These are phyloP conservation scores for Harmothoe impar DNA, from an alignment of 2,888 invertebrate species.

Conservation along the genomic window DNA sequence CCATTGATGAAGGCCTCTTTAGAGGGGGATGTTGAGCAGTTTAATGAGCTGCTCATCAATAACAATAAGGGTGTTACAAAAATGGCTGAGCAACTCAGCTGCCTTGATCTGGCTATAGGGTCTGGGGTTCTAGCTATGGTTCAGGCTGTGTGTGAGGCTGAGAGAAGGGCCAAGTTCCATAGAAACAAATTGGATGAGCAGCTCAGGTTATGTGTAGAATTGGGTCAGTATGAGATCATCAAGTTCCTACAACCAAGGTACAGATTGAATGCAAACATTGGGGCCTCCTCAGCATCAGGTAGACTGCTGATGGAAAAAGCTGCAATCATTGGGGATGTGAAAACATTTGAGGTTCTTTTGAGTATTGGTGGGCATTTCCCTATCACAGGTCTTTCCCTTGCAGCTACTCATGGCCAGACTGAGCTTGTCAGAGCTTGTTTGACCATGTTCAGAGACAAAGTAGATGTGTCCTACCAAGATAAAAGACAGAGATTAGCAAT, in stretches of 20 bases:
- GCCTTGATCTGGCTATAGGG: slow-evolving; percentile 26
- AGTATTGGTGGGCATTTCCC: not conserved
- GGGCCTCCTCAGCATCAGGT: not conserved
- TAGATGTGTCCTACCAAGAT: not conserved
- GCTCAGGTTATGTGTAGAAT: slow-evolving; percentile 12
- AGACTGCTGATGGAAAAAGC: not conserved
- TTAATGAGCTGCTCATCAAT: not conserved
- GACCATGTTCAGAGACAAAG: not conserved
- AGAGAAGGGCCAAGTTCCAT: not conserved
- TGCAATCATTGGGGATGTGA: not conserved
- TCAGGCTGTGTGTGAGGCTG: not conserved
- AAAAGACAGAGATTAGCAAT: not conserved
- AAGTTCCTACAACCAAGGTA: not conserved
- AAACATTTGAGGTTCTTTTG: not conserved
- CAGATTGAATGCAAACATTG: not conserved
- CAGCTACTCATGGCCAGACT: not conserved
- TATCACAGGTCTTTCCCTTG: not conserved
- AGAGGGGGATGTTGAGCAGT: slow-evolving; percentile 1
- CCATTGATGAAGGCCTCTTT: slow-evolving; percentile 6
- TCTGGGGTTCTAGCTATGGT: not conserved
- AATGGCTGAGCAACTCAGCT: not conserved
- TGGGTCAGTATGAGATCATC: not conserved
- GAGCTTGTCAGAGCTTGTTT: not conserved
- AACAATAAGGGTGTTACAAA: not conserved
- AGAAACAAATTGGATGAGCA: not conserved